These are phyloP conservation scores for Heliconius ethilla DNA, from an alignment of 2,888 invertebrate genomes.

Conservation along the genomic window DNA sequence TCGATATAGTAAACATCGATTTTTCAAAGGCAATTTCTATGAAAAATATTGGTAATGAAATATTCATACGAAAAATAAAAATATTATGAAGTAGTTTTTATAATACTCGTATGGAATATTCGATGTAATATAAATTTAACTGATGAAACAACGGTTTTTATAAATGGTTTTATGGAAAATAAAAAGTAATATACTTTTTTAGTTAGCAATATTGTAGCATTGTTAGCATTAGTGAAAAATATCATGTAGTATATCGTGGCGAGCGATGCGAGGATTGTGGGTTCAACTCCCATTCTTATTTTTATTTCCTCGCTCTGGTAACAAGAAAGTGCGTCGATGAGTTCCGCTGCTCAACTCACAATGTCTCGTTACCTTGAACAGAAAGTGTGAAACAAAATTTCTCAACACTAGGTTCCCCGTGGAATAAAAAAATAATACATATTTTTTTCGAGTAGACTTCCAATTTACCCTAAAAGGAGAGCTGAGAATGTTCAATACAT, in stretches of 20 bases:
- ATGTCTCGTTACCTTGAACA: background rate
- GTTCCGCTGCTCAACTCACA: background rate
- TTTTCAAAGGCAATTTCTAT: constrained; percentile 6
- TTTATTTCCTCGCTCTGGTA: background rate
- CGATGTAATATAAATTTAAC: background rate
- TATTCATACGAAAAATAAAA: constrained; percentile 11
- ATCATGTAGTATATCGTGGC: too few species aligned
- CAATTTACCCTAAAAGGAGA: too few species aligned
- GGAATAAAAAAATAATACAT: too few species aligned
- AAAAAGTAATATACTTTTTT: background rate
- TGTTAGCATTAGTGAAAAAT: too few species aligned
- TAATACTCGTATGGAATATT: background rate
- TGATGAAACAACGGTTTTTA: constrained; percentile 4
- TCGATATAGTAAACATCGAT: constrained; percentile 9
- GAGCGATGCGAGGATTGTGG: too few species aligned
- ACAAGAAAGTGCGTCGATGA: too few species aligned
- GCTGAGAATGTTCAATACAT: background rate
- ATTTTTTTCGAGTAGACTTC: too few species aligned
- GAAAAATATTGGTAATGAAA: constrained; percentile 7
- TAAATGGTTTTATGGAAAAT: background rate
- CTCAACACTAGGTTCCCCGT: background rate
- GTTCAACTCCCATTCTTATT: background rate
- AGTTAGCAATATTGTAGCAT: too few species aligned
- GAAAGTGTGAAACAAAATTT: background rate
- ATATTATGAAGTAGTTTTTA: background rate